Percentiles rank a stretch among this genome's conserved stretches.
phyloP scores from a whole-genome alignment of 2,797 vertebrate genomes.

The Spondyliosoma cantharus region DNA sequence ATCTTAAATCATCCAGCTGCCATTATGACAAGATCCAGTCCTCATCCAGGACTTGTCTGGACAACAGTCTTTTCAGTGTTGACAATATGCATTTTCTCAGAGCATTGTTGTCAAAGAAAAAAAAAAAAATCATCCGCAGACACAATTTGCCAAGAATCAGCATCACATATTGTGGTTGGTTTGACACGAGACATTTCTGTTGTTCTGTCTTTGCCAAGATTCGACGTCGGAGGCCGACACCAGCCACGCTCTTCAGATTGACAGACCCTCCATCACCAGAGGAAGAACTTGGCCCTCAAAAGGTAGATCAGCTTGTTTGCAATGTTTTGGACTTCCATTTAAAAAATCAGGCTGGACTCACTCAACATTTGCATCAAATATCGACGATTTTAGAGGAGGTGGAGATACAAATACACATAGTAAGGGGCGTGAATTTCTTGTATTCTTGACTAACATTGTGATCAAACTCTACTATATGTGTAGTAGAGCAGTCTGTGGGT shows the following conservation, averaged over 20 bases:
- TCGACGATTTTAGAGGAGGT: neutral
- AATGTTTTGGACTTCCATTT: neutral
- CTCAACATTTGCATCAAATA: neutral
- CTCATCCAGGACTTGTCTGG: conserved; percentile 38
- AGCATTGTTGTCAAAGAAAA: conserved; percentile 7
- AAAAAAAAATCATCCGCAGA: conserved; percentile 9
- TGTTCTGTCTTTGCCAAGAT: conserved; percentile 82
- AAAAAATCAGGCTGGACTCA: neutral
- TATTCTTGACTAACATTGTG: too few species aligned
- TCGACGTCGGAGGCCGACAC: conserved; percentile 92
- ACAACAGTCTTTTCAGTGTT: conserved; percentile 25
- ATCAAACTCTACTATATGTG: too few species aligned
- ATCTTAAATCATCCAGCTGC: conserved; percentile 39
- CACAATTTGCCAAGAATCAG: too few species aligned
- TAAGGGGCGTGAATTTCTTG: too few species aligned
- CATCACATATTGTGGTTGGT: conserved; percentile 2
- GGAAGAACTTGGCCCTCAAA: conserved; percentile 86
- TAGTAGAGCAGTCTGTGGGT: neutral
- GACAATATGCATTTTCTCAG: conserved; percentile 35
- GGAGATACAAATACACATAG: neutral
- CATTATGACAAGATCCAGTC: conserved; percentile 53
- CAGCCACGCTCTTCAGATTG: conserved; percentile 93
- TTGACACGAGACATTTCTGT: neutral
- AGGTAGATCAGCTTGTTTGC: conserved; percentile 76
- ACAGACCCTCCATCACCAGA: conserved; percentile 93